phyloP scores from a whole-genome alignment of 2,113 vertebrate genomes.

The Notechis scutatus region DNA sequence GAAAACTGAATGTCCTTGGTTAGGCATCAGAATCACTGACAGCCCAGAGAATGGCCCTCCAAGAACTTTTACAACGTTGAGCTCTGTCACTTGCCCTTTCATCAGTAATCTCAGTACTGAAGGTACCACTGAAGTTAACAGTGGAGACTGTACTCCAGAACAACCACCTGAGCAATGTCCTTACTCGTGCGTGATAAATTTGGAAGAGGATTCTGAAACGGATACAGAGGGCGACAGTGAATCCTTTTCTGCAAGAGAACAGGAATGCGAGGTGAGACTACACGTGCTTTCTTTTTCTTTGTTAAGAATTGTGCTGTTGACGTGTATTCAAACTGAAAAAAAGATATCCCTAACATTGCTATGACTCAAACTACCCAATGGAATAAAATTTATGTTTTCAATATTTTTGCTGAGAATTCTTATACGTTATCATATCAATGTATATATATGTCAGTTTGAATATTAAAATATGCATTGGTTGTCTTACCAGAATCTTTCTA shows the following conservation, averaged over 20 bases:
- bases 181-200: slow-evolving; percentile 81
- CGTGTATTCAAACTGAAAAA: not conserved
- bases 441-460: not conserved
- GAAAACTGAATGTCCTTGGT: slow-evolving; percentile 86
- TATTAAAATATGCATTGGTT: not conserved
- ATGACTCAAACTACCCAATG: not conserved
- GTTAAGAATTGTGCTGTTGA: not conserved
- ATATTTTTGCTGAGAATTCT: not conserved
- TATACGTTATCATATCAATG: not conserved
- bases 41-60: slow-evolving; percentile 75
- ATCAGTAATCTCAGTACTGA: slow-evolving; percentile 79
- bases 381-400: not conserved
- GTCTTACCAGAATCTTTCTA: not conserved
- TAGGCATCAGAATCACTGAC: slow-evolving; percentile 78
- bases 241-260: slow-evolving; percentile 79
- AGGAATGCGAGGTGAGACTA: slow-evolving; percentile 84
- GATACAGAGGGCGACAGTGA: slow-evolving; percentile 90
- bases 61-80: slow-evolving; percentile 78
- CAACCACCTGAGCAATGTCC: slow-evolving; percentile 80
- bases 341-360: not conserved
- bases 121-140: slow-evolving; percentile 65
- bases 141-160: slow-evolving; percentile 63
- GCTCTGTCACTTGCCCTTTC: slow-evolving; percentile 87
- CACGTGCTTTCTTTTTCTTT: not conserved
- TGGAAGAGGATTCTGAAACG: slow-evolving; percentile 85